Evolutionary conservation across 2,888 invertebrate species (phyloP).

Genomic region (Pherbina coryleti): DNA sequence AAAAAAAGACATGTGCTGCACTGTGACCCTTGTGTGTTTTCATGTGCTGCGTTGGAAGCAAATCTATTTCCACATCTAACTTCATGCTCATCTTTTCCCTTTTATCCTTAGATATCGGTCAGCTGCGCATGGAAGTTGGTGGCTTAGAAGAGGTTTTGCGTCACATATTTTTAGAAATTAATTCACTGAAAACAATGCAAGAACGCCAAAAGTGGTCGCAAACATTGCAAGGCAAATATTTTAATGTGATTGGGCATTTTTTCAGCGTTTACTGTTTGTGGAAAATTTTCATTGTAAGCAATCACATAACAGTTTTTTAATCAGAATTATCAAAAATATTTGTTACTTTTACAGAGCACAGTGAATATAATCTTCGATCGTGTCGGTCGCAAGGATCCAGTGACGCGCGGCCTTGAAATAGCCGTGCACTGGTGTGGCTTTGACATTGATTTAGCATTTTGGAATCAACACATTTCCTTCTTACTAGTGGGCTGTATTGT

Average conservation of each 20-base stretch:
- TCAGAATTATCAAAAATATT: background rate
- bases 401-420: constrained; percentile 95
- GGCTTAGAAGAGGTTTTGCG: constrained; percentile 92
- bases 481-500: constrained; percentile 97
- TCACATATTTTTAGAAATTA: constrained; percentile 96
- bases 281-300: constrained; percentile 98
- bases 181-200: constrained; percentile 91
- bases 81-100: background rate
- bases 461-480: constrained; percentile 99
- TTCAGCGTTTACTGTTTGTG: constrained; percentile 98
- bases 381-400: constrained; percentile 98
- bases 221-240: constrained; percentile 97
- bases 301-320: background rate
- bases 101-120: constrained; percentile 77
- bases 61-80: too few species aligned
- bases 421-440: constrained; percentile 97
- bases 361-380: constrained; percentile 99
- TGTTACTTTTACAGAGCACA: constrained; percentile 78
- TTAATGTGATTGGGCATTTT: constrained; percentile 97
- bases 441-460: constrained; percentile 96
- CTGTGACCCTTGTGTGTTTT: too few species aligned
- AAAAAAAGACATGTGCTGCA: too few species aligned
- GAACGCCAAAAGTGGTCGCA: constrained; percentile 94
- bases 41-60: too few species aligned
- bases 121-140: constrained; percentile 86